These are phyloP conservation scores for Meiosimyza platycephala DNA, from an alignment of 2,888 invertebrate genomes.

Conservation along the genomic window DNA sequence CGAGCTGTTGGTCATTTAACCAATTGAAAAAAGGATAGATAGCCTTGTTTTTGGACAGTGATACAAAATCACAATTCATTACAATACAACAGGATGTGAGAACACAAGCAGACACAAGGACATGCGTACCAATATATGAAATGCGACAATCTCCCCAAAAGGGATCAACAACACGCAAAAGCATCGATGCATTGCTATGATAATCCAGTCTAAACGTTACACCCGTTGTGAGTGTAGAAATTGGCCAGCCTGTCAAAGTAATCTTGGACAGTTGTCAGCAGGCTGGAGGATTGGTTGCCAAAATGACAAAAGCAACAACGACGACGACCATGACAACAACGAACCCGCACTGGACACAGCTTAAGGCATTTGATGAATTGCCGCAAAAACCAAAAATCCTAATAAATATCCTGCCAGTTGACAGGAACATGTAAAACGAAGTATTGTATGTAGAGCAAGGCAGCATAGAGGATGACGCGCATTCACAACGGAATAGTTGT, in stretches of 20 bases:
- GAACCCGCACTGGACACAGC: slow-evolving; percentile 1
- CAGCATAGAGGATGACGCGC: not conserved
- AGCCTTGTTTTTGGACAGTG: not conserved
- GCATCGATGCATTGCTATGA: slow-evolving; percentile 17
- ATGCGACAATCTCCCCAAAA: slow-evolving; percentile 2
- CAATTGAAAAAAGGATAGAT: not conserved
- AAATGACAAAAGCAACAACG: slow-evolving; percentile 17
- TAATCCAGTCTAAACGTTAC: slow-evolving; percentile 12
- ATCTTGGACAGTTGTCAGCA: too few relatives aligned
- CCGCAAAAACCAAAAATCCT: slow-evolving; percentile 35
- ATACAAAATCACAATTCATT: not conserved
- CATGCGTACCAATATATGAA: not conserved
- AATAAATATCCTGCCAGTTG: slow-evolving; percentile 38
- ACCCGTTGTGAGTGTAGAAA: not conserved
- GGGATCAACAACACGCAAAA: slow-evolving; percentile 7
- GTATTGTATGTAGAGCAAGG: not conserved
- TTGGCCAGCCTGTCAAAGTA: too few relatives aligned
- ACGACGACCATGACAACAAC: not conserved
- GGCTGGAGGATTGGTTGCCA: not conserved
- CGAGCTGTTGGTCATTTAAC: not conserved
- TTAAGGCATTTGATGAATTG: slow-evolving; percentile 35
- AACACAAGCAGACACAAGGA: not conserved
- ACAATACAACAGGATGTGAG: not conserved
- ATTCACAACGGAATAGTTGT: slow-evolving; percentile 10
- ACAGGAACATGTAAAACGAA: slow-evolving; percentile 30